Conservation (phyloP, 2,113 vertebrate species). For the Planiliza haematocheilus region DNA sequence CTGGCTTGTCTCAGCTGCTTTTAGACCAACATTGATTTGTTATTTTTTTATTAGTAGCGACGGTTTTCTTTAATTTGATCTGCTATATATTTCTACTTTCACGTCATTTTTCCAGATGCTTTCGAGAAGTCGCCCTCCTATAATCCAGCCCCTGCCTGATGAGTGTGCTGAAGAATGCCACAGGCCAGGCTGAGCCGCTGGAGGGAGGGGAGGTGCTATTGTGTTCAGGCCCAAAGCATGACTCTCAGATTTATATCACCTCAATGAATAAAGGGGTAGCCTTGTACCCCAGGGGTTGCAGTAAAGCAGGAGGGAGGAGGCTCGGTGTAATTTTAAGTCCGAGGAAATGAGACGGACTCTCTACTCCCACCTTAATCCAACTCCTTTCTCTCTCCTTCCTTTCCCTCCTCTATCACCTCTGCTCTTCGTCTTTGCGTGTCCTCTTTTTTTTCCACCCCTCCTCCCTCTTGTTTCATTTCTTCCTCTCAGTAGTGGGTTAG, state of each 20-base stretch:
- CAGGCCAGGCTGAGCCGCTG: conserved; percentile 58
- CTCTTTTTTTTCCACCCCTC: neutral
- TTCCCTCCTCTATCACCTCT: conserved; percentile 25
- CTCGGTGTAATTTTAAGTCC: conserved; percentile 72
- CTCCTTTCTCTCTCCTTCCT: conserved; percentile 20
- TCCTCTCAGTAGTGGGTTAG: conserved; percentile 56
- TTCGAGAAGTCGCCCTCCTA: conserved; percentile 1
- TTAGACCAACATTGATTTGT: conserved; percentile 10
- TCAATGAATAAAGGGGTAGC: conserved; percentile 71
- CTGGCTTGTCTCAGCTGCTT: conserved; percentile 33
- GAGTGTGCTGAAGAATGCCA: conserved; percentile 65
- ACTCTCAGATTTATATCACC: conserved; percentile 80
- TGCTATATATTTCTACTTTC: neutral
- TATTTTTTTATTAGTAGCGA: neutral
- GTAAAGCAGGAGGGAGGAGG: conserved; percentile 43
- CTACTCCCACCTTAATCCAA: conserved; percentile 59
- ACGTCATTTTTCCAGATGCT: conserved; percentile 21
- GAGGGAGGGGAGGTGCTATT: conserved; percentile 59
- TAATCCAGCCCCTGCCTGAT: conserved; percentile 37
- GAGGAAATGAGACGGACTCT: conserved; percentile 67
- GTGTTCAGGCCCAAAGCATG: conserved; percentile 74
- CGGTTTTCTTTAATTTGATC: conserved; percentile 1
- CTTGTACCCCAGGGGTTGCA: conserved; percentile 68
- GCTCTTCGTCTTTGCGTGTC: conserved; percentile 29
- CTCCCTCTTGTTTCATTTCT: conserved; percentile 51